Evolutionary conservation across 2,797 vertebrate species (phyloP).

Genomic region (Sebastes goodei): DNA sequence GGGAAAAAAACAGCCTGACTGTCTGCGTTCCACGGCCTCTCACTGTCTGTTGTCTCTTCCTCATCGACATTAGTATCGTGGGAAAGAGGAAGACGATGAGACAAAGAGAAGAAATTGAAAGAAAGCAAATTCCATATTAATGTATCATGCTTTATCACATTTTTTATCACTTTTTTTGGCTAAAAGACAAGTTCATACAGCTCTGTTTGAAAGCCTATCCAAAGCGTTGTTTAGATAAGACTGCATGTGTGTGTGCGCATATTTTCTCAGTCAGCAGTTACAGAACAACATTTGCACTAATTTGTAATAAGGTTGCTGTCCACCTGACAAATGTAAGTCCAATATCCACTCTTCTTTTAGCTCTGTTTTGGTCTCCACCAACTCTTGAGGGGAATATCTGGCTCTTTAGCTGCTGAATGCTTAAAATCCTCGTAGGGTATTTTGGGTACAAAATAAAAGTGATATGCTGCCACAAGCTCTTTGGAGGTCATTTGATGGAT

Average conservation of each 20-base stretch:
- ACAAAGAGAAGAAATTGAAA: not conserved
- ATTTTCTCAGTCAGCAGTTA: not conserved
- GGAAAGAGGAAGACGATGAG: conserved; percentile 2
- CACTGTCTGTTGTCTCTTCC: not conserved
- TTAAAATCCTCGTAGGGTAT: not conserved
- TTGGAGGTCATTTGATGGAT: not conserved
- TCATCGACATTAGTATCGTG: not conserved
- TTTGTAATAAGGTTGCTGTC: not conserved
- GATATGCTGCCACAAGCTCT: not conserved
- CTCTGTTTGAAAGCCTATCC: not conserved
- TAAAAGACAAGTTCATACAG: not conserved
- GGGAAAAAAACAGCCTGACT: conserved; percentile 23
- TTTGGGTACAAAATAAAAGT: not conserved
- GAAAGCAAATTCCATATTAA: not conserved
- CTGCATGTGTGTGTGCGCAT: not conserved
- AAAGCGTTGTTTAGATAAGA: not conserved
- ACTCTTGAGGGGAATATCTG: not conserved
- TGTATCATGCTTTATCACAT: no score
- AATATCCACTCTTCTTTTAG: not conserved
- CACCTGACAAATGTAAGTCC: not conserved
- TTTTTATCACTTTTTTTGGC: not conserved
- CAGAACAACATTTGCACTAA: not conserved
- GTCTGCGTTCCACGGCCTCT: not conserved
- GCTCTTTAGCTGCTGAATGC: not conserved
- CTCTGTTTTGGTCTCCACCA: not conserved